Percentiles rank a stretch among this genome's conserved stretches.
These are phyloP conservation scores for Leuciscus waleckii DNA, from an alignment of 2,797 vertebrate genomes.

Conservation along the genomic window DNA sequence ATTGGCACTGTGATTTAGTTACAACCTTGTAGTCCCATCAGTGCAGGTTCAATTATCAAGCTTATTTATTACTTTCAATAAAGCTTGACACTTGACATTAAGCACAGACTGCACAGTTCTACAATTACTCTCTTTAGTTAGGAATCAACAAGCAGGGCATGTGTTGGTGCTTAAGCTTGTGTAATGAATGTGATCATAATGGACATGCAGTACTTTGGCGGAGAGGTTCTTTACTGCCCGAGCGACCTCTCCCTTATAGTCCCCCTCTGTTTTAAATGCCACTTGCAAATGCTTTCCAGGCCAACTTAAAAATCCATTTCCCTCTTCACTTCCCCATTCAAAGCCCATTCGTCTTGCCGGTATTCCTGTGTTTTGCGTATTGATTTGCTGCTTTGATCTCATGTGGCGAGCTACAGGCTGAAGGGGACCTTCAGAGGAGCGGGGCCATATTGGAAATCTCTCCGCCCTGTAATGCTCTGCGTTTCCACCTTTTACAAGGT, in stretches of 20 bases:
- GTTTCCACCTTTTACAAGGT: constrained; percentile 24
- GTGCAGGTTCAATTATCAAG: constrained; percentile 50
- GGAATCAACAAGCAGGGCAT: constrained; percentile 55
- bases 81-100: constrained; percentile 57
- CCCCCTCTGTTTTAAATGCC: constrained; percentile 68
- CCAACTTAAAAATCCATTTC: constrained; percentile 76
- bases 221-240: constrained; percentile 45
- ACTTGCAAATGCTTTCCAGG: constrained; percentile 66
- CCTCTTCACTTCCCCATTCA: constrained; percentile 67
- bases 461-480: constrained; percentile 61
- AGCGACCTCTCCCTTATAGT: constrained; percentile 51
- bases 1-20: constrained; percentile 50
- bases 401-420: constrained; percentile 47
- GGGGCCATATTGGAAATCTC: constrained; percentile 65
- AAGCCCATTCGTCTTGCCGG: constrained; percentile 71
- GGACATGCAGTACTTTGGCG: constrained; percentile 53
- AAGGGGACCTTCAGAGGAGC: constrained; percentile 65
- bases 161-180: constrained; percentile 49
- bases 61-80: constrained; percentile 55
- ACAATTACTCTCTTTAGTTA: constrained; percentile 52
- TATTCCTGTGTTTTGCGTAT: constrained; percentile 73
- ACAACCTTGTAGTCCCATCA: constrained; percentile 32
- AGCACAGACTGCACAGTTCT: constrained; percentile 17
- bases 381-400: constrained; percentile 70
- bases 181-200: constrained; percentile 62